These are phyloP conservation scores for Python bivittatus DNA, from an alignment of 2,113 vertebrate genomes.

Conservation along the genomic window DNA sequence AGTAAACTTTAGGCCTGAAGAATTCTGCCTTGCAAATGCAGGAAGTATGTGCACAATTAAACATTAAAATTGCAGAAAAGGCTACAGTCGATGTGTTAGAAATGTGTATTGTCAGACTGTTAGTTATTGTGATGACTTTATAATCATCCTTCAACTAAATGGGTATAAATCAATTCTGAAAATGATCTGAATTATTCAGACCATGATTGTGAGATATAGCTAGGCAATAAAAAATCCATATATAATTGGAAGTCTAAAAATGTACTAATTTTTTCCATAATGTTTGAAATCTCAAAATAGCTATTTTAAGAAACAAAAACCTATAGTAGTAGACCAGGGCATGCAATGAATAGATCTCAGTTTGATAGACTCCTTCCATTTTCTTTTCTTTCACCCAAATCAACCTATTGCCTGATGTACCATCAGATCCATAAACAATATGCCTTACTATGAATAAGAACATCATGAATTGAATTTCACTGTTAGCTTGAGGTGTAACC, in stretches of 20 bases:
- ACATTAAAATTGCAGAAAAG: background rate
- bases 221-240: background rate
- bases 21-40: no score
- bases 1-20: no score
- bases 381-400: background rate
- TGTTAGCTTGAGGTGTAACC: background rate
- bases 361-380: background rate
- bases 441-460: background rate
- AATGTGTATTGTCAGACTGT: background rate
- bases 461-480: constrained; percentile 20
- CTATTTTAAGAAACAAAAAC: background rate
- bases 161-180: background rate
- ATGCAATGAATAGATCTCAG: background rate
- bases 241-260: background rate
- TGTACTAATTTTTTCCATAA: background rate
- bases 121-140: background rate
- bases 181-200: background rate
- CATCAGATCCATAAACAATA: background rate
- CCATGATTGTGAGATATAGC: background rate
- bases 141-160: background rate
- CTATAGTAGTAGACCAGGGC: background rate
- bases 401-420: background rate
- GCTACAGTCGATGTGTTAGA: background rate
- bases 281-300: background rate
- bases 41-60: background rate